These are phyloP conservation scores for Lycaena phlaeas DNA, from an alignment of 2,888 invertebrate species.

Conservation along the genomic window DNA sequence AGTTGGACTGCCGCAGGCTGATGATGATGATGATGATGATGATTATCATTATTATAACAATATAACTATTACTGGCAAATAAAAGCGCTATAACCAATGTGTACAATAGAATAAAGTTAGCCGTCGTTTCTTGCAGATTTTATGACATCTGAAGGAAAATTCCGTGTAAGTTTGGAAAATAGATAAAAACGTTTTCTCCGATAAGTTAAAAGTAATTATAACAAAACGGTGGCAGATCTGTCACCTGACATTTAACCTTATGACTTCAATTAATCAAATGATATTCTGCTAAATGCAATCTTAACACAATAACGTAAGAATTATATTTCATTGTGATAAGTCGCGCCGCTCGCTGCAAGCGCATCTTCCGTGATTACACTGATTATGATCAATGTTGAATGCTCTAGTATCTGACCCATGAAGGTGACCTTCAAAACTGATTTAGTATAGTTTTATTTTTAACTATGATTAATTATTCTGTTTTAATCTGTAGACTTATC, in stretches of 20 bases:
- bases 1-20: too few species aligned
- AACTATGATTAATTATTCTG: background rate
- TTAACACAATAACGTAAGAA: background rate
- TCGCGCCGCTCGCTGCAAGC: constrained; percentile 1
- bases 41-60: too few species aligned
- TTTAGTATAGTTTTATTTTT: background rate
- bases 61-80: too few species aligned
- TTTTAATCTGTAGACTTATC: background rate
- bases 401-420: constrained; percentile 1
- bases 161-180: too few species aligned
- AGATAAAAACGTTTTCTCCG: too few species aligned
- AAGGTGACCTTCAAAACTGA: background rate
- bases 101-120: too few species aligned
- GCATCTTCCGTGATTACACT: background rate
- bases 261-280: constrained; percentile 16
- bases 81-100: too few species aligned
- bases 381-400: constrained; percentile 1
- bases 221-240: constrained; percentile 16
- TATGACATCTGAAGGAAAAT: too few species aligned
- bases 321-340: background rate
- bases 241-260: constrained; percentile 29
- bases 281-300: background rate
- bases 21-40: too few species aligned
- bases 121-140: too few species aligned
- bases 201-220: too few species aligned